phyloP scores from a whole-genome alignment of 35 echinoderm and acorn worm genomes.

The Nesometra sesokonis region DNA sequence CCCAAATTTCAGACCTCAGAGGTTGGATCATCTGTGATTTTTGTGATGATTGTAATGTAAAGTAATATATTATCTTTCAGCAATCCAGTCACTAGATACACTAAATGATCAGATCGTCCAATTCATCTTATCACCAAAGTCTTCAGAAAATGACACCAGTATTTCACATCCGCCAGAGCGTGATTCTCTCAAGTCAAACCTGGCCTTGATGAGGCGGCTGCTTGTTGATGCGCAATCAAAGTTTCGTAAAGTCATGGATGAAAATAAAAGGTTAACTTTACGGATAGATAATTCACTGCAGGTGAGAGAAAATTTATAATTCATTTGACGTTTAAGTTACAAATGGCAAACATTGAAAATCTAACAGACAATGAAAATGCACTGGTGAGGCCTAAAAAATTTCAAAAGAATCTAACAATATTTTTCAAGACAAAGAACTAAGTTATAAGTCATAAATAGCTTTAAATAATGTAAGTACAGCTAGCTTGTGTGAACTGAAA shows the following conservation, averaged over 20 bases:
- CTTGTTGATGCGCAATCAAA: conserved; percentile 91
- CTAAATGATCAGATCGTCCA: conserved; percentile 99
- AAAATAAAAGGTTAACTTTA: conserved; percentile 55
- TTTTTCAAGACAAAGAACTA: too few species aligned
- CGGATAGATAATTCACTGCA: conserved; percentile 36
- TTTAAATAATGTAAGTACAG: too few species aligned
- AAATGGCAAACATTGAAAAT: too few species aligned
- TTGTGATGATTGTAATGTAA: too few species aligned
- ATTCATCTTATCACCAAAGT: conserved; percentile 89
- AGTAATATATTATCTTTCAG: conserved; percentile 44
- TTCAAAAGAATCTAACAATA: too few species aligned
- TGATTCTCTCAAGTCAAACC: conserved; percentile 84
- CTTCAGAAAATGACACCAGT: conserved; percentile 61
- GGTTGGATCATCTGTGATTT: too few species aligned
- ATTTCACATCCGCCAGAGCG: conserved; percentile 33
- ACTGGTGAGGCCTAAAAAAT: too few species aligned
- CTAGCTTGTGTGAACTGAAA: too few species aligned
- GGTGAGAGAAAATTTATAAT: conserved; percentile 28
- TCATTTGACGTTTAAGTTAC: too few species aligned
- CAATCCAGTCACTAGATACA: conserved; percentile 90
- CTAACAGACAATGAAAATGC: too few species aligned
- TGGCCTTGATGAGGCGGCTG: conserved; percentile 84
- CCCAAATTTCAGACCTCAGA: too few species aligned
- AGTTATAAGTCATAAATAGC: too few species aligned
- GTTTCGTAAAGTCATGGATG: conserved; percentile 80